These are phyloP conservation scores for Lathamus discolor DNA, from an alignment of 2,113 vertebrate genomes.

Conservation along the genomic window DNA sequence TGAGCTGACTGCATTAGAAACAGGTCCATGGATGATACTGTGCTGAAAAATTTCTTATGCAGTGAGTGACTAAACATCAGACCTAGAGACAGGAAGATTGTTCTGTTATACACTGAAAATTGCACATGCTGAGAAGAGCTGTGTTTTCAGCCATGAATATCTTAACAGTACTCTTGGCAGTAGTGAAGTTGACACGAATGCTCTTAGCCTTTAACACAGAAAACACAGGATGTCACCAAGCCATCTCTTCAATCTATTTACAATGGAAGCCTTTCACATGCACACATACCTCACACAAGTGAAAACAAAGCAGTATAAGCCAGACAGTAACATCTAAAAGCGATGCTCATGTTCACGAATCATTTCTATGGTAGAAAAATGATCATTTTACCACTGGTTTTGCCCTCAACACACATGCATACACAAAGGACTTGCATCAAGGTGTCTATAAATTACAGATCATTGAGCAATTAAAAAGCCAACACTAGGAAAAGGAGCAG, in stretches of 20 bases:
- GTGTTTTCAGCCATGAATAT: constrained; percentile 3
- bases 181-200: background rate
- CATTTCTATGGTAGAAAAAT: background rate
- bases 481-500: constrained; percentile 54
- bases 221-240: background rate
- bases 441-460: background rate
- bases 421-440: background rate
- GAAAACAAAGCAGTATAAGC: background rate
- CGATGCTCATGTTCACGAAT: background rate
- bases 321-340: background rate
- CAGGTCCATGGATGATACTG: background rate
- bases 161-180: background rate
- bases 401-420: background rate
- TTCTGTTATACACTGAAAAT: background rate
- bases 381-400: background rate
- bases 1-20: background rate
- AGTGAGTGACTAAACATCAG: background rate
- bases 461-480: constrained; percentile 37
- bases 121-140: background rate
- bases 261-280: background rate
- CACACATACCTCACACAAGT: background rate
- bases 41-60: background rate
- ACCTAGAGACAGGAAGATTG: background rate
- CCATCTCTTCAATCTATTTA: background rate
- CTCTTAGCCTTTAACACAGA: constrained; percentile 19